Evolutionary conservation across 2,888 invertebrate species (phyloP), one percentile per base, ranked within the genome.

Genomic region (Torymus texanus): DNA sequence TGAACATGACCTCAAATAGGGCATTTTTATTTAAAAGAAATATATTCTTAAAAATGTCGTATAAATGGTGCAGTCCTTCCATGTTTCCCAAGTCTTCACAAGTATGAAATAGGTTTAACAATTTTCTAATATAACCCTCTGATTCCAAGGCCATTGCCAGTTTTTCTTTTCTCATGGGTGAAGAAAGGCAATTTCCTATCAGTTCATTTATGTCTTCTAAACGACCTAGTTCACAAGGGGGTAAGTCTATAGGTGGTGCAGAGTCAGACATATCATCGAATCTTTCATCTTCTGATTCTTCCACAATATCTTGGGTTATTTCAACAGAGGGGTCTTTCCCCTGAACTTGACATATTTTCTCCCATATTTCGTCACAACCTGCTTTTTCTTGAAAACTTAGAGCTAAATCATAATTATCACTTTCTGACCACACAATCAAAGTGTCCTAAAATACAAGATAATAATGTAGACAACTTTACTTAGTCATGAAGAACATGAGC

Each of bases 311-410:
- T 91, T 98, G 98, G 70, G 98, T 98, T 82, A 98, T 97, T 91
- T 98, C 98, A 81, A 98, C 98, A 41, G 98, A 97, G 59, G 99
- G 99, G 92, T 99, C 99, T 91, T 98, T 98, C 56, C 99, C 99
- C 93, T 99, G 99, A 58, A 99, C 97, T 95, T 96, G 90, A 91
- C 99, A 99, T 88, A 99, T 99, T 92, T 98, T 98, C 89, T 98
- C 98, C 99, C 99, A 99, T 87, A 99, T 98, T 92, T 99, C 99
- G 93, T 99, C 99, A 93, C 99, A 99, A 88, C 99, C 99, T 82
- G 97, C 97, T 92, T 99, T 99, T 91, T 99, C 99, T 93, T 99
- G 99, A 93, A 99, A 99, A 93, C 99, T 99, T 86, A 99, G 92
- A 75, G 99, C 99, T 91, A 99, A 93, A 92, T 99, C 99, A 91